A percentile compares a stretch with the other conserved stretches of the same genome.
These are phyloP conservation scores for Xenentodon cancila DNA, from an alignment of 2,797 vertebrate species.

Conservation along the genomic window DNA sequence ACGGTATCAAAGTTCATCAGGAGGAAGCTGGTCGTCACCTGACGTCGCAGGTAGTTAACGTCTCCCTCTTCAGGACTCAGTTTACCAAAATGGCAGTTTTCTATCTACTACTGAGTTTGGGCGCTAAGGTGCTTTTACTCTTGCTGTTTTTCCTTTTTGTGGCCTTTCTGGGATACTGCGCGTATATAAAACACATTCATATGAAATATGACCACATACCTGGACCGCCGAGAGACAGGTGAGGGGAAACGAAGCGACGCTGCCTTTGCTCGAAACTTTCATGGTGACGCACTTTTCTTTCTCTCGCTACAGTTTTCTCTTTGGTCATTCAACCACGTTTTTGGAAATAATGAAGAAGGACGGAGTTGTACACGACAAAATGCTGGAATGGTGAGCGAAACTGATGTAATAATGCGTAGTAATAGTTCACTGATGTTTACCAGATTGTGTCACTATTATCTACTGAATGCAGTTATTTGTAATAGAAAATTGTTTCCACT, in stretches of 20 bases:
- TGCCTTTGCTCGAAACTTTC: background rate
- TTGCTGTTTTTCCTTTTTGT: conserved; percentile 44
- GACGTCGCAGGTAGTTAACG: no score
- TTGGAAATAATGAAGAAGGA: conserved; percentile 4
- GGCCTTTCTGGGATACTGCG: conserved; percentile 79
- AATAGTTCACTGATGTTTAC: no score
- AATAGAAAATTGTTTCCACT: no score
- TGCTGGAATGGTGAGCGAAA: conserved; percentile 71
- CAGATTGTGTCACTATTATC: no score
- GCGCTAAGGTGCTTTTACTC: background rate
- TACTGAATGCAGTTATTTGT: no score
- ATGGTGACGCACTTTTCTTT: background rate
- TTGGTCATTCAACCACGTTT: conserved; percentile 58
- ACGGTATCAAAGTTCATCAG: no score
- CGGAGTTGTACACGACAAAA: conserved; percentile 24
- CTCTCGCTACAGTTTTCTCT: conserved; percentile 59
- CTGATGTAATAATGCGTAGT: no score
- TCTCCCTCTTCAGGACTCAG: no score
- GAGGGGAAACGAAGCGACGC: background rate
- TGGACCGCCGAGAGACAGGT: conserved; percentile 88
- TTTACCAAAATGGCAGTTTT: conserved; percentile 41
- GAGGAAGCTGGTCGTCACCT: no score
- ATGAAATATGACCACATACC: conserved; percentile 90
- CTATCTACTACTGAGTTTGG: conserved; percentile 7
- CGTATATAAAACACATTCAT: conserved; percentile 83